Evolutionary conservation across 1,140 invertebrate species (phyloP).

Genomic region (Pygmarrhopalites habei): DNA sequence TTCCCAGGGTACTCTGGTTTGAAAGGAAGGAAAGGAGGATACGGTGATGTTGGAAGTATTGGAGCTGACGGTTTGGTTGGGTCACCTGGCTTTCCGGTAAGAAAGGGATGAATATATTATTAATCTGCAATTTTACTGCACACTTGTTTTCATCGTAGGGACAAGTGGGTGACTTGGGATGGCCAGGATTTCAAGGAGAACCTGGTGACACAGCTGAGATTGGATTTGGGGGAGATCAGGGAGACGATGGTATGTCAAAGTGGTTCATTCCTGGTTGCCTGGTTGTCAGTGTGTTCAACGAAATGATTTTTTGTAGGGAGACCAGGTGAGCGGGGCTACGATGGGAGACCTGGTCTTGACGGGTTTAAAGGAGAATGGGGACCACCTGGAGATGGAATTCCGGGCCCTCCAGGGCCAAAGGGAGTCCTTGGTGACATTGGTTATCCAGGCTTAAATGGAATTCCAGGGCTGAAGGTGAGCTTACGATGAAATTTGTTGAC

Average conservation of each 20-base stretch:
- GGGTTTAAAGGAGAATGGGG: conserved; percentile 50
- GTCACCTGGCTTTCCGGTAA: neutral
- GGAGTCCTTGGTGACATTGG: conserved; percentile 28
- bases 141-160: too few species aligned
- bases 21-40: neutral
- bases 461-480: conserved; percentile 41
- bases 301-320: neutral
- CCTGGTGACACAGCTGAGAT: conserved; percentile 1
- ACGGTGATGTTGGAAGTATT: too few species aligned
- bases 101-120: neutral
- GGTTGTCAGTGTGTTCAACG: neutral
- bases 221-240: neutral
- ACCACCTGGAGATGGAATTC: conserved; percentile 41
- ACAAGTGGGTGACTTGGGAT: neutral
- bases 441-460: conserved; percentile 32
- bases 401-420: conserved; percentile 39
- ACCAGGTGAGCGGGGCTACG: conserved; percentile 46
- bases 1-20: neutral
- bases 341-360: conserved; percentile 44
- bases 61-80: too few species aligned
- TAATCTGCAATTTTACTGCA: neutral
- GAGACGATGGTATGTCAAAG: too few species aligned
- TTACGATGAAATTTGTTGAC: conserved; percentile 52
- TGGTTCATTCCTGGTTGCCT: neutral
- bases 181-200: neutral